Base-by-base conservation (phyloP, 1,140 invertebrate genomes). In the Ganaspis sp. region DNA sequence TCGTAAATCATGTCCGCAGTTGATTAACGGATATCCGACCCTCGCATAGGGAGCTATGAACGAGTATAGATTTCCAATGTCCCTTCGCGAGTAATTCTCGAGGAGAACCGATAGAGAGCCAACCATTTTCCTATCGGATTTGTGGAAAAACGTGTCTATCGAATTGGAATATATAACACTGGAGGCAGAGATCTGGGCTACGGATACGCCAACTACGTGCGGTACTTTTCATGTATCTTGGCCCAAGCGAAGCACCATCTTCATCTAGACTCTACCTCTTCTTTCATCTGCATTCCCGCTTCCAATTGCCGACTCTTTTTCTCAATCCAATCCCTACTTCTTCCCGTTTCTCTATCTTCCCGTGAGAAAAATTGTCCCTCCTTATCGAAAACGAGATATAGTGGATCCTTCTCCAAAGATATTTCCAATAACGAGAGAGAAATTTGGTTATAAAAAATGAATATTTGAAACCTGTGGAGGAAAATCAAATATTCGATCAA, bases 81-180 rank as follows among this genome's bases (percentile, higher is more conserved):
- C n/a, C 17, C 45, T 49, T 17, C n/a, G 45, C 45, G 45, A 49
- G 45, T 49, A 49, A 19, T 49, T 49, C 45, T 49, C n/a, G n/a
- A 19, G 17, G 17, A 49, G 17, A 49, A 49, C 45, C 45, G 81
- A 87, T 80, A 34, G 29, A 73, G 75, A 83, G 76, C 74, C 74
- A 78, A 75, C 84, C 77, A 85, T 87, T 87, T 81, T 87, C 82
- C 84, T 87, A 86, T 87, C 86, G 81, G 78, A 78, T 70, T 83
- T 80, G 79, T 77, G 83, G 80, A 79, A 85, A 86, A 85, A 83
- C 81, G 84, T 83, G 84, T 87, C 84, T 84, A 86, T 87, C 83
- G 84, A 85, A 88, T 88, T 84, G 83, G 82, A 85, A 87, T 87
- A 85, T 84, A 86, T 87, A 86, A 85, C 83, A 69, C 72, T 42